These are phyloP conservation scores for Anguilla obscura DNA, from an alignment of 2,797 vertebrate species.

Conservation along the genomic window DNA sequence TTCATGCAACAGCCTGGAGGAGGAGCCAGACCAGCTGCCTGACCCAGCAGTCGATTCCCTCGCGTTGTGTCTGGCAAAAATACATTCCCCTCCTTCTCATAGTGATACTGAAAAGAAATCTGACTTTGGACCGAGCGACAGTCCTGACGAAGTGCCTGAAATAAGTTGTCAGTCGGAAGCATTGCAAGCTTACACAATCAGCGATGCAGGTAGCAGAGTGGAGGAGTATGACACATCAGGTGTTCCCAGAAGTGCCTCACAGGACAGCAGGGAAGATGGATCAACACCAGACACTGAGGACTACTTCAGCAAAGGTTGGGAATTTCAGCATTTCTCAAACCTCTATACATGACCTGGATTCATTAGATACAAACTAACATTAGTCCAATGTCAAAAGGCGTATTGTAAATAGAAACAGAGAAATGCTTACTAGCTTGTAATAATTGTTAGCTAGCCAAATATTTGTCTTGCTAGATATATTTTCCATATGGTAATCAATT, in stretches of 20 bases:
- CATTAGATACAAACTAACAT: neutral
- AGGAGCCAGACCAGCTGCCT: constrained; percentile 44
- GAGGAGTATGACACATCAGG: constrained; percentile 85
- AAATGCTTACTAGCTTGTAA: neutral
- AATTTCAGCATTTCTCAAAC: neutral
- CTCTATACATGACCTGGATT: neutral
- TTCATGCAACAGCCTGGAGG: constrained; percentile 44
- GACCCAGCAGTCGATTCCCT: constrained; percentile 39
- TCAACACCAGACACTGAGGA: constrained; percentile 81
- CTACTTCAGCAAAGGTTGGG: constrained; percentile 86
- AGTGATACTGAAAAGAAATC: constrained; percentile 66
- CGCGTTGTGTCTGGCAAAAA: constrained; percentile 45
- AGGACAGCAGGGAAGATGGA: constrained; percentile 81
- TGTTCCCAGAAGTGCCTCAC: constrained; percentile 94
- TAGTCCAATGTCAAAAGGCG: neutral
- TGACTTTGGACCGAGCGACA: constrained; percentile 78
- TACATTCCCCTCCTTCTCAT: constrained; percentile 55
- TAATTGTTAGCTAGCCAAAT: neutral
- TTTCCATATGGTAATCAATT: neutral
- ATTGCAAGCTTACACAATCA: constrained; percentile 81
- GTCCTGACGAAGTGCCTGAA: constrained; percentile 90
- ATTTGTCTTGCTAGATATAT: neutral
- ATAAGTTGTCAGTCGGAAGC: constrained; percentile 72
- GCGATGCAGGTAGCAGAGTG: constrained; percentile 75
- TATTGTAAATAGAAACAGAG: neutral